phyloP scores from a whole-genome alignment of 2,113 vertebrate species.

The Notarius quadriscutis region DNA sequence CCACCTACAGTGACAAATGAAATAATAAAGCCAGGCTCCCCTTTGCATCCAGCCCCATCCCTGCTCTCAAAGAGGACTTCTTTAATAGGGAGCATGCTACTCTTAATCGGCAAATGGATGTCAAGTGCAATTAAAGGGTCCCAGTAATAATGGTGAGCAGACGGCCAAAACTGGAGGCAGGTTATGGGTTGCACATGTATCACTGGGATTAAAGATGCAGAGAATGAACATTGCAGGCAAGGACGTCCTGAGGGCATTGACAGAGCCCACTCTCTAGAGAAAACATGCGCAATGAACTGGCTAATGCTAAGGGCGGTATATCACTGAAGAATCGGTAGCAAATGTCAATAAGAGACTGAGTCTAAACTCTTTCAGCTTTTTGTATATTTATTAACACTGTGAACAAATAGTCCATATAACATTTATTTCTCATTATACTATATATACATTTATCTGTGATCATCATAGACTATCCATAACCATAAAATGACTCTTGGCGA shows the following conservation, averaged over 20 bases:
- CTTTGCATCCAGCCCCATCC: slow-evolving; percentile 18
- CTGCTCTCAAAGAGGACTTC: slow-evolving; percentile 55
- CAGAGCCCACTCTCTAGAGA: slow-evolving; percentile 34
- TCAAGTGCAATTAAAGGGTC: slow-evolving; percentile 74
- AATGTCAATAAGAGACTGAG: slow-evolving; percentile 22
- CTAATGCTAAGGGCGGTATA: slow-evolving; percentile 11
- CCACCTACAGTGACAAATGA: slow-evolving; percentile 45
- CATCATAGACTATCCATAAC: not conserved
- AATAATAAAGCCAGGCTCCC: slow-evolving; percentile 40
- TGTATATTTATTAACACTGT: slow-evolving; percentile 4
- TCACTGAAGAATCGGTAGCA: slow-evolving; percentile 22
- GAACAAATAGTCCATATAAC: not conserved
- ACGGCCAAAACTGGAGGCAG: slow-evolving; percentile 60
- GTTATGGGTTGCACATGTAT: slow-evolving; percentile 71
- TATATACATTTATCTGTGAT: not conserved
- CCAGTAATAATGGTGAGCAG: slow-evolving; percentile 63
- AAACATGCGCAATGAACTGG: slow-evolving; percentile 34
- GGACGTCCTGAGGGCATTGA: slow-evolving; percentile 71
- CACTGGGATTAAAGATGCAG: slow-evolving; percentile 68
- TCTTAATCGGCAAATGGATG: slow-evolving; percentile 74
- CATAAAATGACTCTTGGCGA: not conserved
- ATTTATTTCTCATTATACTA: not conserved
- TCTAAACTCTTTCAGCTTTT: slow-evolving; percentile 18
- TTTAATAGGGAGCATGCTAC: slow-evolving; percentile 67
- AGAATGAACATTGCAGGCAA: slow-evolving; percentile 60